Evolutionary conservation across 2,888 invertebrate species (phyloP).

Genomic region (Drosophila peninsularis): DNA sequence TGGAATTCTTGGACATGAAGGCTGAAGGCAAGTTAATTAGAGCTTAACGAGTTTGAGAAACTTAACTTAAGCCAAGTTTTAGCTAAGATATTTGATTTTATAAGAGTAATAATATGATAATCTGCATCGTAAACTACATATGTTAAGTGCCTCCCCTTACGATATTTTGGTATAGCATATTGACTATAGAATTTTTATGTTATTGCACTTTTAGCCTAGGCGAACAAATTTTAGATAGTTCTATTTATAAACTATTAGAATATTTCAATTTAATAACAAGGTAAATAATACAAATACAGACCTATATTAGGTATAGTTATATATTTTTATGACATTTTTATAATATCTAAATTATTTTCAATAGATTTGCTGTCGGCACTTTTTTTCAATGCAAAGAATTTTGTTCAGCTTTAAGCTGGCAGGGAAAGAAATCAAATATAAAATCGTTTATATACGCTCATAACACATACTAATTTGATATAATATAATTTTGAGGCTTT

Average conservation of each 20-base stretch:
- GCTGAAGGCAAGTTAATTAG: constrained; percentile 73
- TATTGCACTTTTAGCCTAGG: not conserved
- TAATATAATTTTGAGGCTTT: not conserved
- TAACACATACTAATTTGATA: not conserved
- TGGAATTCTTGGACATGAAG: constrained; percentile 79
- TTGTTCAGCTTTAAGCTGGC: too few species aligned
- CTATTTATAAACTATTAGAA: not conserved
- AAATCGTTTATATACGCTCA: not conserved
- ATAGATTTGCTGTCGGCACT: not conserved
- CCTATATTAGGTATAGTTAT: not conserved
- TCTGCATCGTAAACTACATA: too few species aligned
- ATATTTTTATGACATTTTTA: not conserved
- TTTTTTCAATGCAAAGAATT: not conserved
- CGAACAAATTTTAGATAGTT: not conserved
- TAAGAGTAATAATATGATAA: not conserved
- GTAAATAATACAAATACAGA: not conserved
- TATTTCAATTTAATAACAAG: too few species aligned
- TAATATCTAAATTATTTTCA: not conserved
- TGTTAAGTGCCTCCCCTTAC: too few species aligned
- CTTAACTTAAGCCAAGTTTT: not conserved
- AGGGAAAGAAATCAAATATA: too few species aligned
- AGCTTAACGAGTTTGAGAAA: not conserved
- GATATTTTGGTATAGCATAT: not conserved
- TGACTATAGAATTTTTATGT: not conserved
- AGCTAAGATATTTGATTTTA: not conserved